phyloP scores from a whole-genome alignment of 1,140 invertebrate genomes.

The Drosophila ficusphila region DNA sequence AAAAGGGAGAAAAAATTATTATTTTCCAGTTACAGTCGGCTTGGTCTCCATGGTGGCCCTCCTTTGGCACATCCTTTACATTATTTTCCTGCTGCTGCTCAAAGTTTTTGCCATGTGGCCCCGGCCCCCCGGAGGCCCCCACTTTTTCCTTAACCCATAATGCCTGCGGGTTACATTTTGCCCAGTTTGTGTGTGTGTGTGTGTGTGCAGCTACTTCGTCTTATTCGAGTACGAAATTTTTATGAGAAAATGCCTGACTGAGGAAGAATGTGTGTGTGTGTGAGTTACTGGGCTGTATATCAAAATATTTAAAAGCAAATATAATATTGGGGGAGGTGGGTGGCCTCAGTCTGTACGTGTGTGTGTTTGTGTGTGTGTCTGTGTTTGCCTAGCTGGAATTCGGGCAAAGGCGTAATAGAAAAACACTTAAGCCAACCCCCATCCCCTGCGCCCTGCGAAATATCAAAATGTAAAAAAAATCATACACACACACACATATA shows the following conservation, averaged over 20 bases:
- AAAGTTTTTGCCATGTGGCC: conserved; percentile 64
- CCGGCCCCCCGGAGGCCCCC: conserved; percentile 2
- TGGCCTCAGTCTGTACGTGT: conserved; percentile 22
- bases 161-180: conserved; percentile 74
- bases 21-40: conserved; percentile 79
- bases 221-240: conserved; percentile 80
- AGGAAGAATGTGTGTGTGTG: conserved; percentile 20
- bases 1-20: conserved; percentile 72
- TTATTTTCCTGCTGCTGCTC: conserved; percentile 64
- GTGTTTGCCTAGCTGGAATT: conserved; percentile 22
- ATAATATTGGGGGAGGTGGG: conserved; percentile 70
- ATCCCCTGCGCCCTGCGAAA: conserved; percentile 38
- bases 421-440: conserved; percentile 73
- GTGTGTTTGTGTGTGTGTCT: conserved; percentile 19
- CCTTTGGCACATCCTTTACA: conserved; percentile 81
- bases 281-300: conserved; percentile 68
- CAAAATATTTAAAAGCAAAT: conserved; percentile 84
- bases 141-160: conserved; percentile 37
- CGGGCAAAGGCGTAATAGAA: conserved; percentile 70
- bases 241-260: conserved; percentile 77
- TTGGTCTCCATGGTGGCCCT: conserved; percentile 68
- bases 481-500: conserved; percentile 27
- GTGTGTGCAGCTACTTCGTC: conserved; percentile 67
- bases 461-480: conserved; percentile 73
- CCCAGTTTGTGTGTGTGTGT: conserved; percentile 30